Percentiles rank a stretch among this genome's conserved stretches.
Evolutionary conservation across 1,140 invertebrate genomes (phyloP).

Genomic region (Cecropterus lyciades): DNA sequence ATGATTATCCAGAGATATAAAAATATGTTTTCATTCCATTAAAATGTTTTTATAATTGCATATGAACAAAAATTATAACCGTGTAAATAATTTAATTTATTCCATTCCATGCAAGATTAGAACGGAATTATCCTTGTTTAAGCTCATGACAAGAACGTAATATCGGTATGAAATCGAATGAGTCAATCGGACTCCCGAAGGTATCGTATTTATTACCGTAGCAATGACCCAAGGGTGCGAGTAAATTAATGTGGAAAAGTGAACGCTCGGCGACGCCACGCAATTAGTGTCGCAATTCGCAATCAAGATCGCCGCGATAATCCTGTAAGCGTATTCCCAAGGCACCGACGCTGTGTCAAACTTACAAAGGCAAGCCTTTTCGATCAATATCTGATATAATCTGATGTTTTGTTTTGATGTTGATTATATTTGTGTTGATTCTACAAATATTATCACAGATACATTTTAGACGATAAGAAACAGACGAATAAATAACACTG

Average conservation of each 20-base stretch:
- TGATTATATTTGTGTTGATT: background rate
- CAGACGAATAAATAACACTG: too few relatives aligned
- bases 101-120: too few relatives aligned
- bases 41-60: too few relatives aligned
- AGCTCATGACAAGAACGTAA: conserved; percentile 7
- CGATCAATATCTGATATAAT: conserved; percentile 14
- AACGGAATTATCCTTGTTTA: conserved; percentile 18
- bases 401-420: conserved; percentile 1
- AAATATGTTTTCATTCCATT: too few relatives aligned
- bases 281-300: conserved; percentile 64
- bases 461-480: background rate
- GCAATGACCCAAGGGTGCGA: conserved; percentile 45
- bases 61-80: too few relatives aligned
- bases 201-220: conserved; percentile 56
- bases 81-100: too few relatives aligned
- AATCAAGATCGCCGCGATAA: conserved; percentile 61
- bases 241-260: conserved; percentile 58
- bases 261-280: conserved; percentile 45
- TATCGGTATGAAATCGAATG: conserved; percentile 44
- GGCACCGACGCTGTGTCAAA: conserved; percentile 38
- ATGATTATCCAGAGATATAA: too few relatives aligned
- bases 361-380: conserved; percentile 20
- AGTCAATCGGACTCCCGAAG: conserved; percentile 49
- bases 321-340: conserved; percentile 48
- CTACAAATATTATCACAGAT: too few relatives aligned